Percentiles rank a stretch among this genome's conserved stretches.
These are phyloP conservation scores for Nylanderia fulva DNA, from an alignment of 1,140 invertebrate genomes.

Conservation along the genomic window DNA sequence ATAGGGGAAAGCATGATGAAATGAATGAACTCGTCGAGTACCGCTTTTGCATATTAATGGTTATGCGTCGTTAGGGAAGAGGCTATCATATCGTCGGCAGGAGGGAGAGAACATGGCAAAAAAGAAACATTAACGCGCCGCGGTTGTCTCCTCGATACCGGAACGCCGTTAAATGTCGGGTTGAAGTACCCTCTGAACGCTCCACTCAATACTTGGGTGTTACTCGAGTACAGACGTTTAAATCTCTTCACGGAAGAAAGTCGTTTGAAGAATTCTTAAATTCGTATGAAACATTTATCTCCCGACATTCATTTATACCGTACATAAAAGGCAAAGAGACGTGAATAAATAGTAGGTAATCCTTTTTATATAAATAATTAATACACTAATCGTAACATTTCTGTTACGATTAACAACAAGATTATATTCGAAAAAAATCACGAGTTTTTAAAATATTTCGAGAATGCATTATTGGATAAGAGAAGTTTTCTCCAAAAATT, in stretches of 20 bases:
- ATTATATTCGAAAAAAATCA: neutral
- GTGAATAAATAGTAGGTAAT: neutral
- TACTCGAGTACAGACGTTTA: neutral
- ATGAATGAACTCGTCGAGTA: constrained; percentile 54
- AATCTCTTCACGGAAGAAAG: neutral
- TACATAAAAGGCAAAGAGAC: neutral
- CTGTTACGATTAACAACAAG: neutral
- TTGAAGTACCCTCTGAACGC: constrained; percentile 44
- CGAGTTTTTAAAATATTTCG: no score
- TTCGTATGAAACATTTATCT: neutral
- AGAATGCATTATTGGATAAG: no score
- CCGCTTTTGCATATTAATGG: constrained; percentile 65
- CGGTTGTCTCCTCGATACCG: constrained; percentile 48
- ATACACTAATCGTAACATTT: neutral
- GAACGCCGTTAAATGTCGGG: constrained; percentile 58
- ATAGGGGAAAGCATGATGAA: constrained; percentile 41
- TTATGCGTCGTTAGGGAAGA: constrained; percentile 64
- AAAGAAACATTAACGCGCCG: constrained; percentile 65
- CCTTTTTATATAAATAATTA: neutral
- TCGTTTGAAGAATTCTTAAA: constrained; percentile 12
- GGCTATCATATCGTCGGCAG: constrained; percentile 44
- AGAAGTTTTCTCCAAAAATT: no score
- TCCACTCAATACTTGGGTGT: constrained; percentile 34
- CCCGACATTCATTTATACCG: neutral
- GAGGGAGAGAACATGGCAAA: constrained; percentile 25